Base-by-base conservation (phyloP, 1,140 invertebrate species). In the Polypedilum pembai region DNA sequence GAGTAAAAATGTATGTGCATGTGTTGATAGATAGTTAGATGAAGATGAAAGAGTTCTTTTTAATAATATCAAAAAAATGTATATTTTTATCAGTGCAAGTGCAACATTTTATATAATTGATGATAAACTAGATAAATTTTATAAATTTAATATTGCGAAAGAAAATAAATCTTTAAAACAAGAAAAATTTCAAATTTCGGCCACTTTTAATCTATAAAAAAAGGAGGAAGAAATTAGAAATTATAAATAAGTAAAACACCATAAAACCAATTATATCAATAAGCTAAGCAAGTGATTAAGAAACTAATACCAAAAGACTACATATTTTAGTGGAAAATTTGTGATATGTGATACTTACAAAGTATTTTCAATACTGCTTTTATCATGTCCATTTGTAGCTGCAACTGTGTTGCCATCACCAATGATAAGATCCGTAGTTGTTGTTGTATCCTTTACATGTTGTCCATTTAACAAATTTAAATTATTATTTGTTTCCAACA, bases 381-480 rank as follows among this genome's bases (percentile, higher is more conserved):
- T 56, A 56, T 56, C 45, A n/a, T 17, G 73, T 74, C 40, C 40
- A 33, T 73, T 65, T 33, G 56, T 24, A 21, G 40, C 41, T 56
- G 40, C 40, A 73, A 17, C 33, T 73, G 40, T 66, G 20, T 73
- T 56, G 12, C 12, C 45, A 56, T 56, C 45, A 15, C 45, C 18
- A 40, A 17, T 73, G 8, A 66, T 73, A 15, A 45, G 10, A 20
- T 33, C 41, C n/a, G n/a, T n/a, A n/a, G 20, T 73, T 10, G 65
- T 17, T 69, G 72, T 72, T 75, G 41, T 75, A 75, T 72, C 66
- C 20, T 75, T 72, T 69, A 56, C 45, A 56, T 75, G 74, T 17
- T 72, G 74, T 69, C 72, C 65, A 72, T 72, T 75, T 72, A 72
- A n/a, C 24, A 75, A 72, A 69, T 66, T 75, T 5, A 41, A 56